Percentiles rank a stretch among this genome's conserved stretches.
These are phyloP conservation scores for Lysandra bellargus DNA, from an alignment of 2,888 invertebrate species.

Conservation along the genomic window DNA sequence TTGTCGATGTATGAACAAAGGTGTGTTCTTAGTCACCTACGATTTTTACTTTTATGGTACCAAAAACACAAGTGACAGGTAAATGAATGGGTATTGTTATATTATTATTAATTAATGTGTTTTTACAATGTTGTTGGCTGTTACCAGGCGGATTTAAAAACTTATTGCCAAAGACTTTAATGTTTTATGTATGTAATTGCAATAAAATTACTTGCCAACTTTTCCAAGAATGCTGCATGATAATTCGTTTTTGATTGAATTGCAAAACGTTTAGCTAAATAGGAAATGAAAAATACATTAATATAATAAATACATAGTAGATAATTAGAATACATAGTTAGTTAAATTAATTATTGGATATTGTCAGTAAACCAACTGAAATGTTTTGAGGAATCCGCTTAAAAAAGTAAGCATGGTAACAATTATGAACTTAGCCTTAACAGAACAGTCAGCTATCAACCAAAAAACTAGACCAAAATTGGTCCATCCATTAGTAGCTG, in stretches of 20 bases:
- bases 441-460: too few relatives aligned
- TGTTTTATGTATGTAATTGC: slow-evolving; percentile 1
- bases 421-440: too few relatives aligned
- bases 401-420: too few relatives aligned
- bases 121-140: not conserved
- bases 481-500: too few relatives aligned
- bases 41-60: not conserved
- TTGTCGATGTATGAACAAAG: not conserved
- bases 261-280: not conserved
- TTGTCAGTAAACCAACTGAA: too few relatives aligned
- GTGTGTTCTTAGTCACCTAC: not conserved
- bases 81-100: not conserved
- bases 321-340: too few relatives aligned
- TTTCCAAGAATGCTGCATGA: not conserved
- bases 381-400: too few relatives aligned
- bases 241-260: not conserved
- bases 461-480: too few relatives aligned
- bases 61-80: not conserved
- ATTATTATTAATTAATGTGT: not conserved
- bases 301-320: too few relatives aligned
- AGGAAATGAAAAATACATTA: not conserved
- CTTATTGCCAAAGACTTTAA: not conserved
- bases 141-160: not conserved
- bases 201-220: not conserved
- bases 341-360: not conserved